Base-by-base conservation (phyloP, 2,797 vertebrate species). In the Passerculus sandwichensis region DNA sequence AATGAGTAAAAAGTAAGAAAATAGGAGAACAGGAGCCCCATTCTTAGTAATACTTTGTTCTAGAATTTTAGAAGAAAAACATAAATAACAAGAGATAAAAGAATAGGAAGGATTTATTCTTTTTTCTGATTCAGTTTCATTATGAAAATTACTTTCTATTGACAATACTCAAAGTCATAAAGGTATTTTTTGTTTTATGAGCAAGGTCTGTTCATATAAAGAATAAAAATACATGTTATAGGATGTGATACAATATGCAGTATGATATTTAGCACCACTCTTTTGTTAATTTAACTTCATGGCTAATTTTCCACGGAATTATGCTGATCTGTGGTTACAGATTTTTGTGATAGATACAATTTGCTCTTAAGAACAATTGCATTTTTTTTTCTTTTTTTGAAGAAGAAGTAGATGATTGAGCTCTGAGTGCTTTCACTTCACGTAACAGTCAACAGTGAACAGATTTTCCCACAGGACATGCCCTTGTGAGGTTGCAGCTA, bases 31-130 rank as follows among this genome's bases (percentile, higher is more conserved):
- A 3, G 19, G 5, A 76, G 5, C 8, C 17, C 3, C 2, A 20
- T 66, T 40, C 13, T 18, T 38, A 4, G 4, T n/a, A 76, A n/a
- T 21, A 14, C 4, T 78, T 64, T 78, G 13, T 30, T 61, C 36
- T 85, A 48, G n/a, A 83, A 59, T 78, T 78, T 92, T 78, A 75
- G 47, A 78, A 72, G 4, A 47, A 36, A 50, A 59, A 65, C 4
- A 30, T 51, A 71, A 82, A 83, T 48, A 76, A 17, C 1, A 45
- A 9, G 12, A 62, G 10, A 34, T 47, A 57, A 84, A 76, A n/a
- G 5, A 5, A 20, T 13, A 76, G 3, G 8, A 17, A 34, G 23
- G 5, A 17, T n/a, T 50, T 47, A 10, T 47, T 45, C 0, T 19
- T 48, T 45, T 75, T 73, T 59, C 12, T 7, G 3, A 20, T 36